Base-by-base conservation (phyloP, 1,140 invertebrate species). In the Fopius arisanus region DNA sequence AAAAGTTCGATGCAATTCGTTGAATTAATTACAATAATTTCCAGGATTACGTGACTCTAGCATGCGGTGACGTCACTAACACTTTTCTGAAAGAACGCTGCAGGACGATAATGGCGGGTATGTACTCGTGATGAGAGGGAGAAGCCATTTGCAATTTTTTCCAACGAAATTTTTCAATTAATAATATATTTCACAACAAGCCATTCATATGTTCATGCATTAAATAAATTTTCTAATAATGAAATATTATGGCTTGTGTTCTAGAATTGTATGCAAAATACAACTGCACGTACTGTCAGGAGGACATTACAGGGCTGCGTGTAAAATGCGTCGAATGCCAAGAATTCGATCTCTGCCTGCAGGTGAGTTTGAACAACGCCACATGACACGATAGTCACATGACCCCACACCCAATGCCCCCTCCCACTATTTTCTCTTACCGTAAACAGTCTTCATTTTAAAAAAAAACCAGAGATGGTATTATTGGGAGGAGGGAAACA, bases 221-320 rank as follows among this genome's bases (percentile, higher is more conserved):
- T 16, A 5, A 16, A 33, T 14, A 2, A 31, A 16, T 65, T 33
- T 29, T 16, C 1, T 3, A 1, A 12, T 4, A 65, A 16, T 16
- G 14, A 31, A n/a, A 16, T 2, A 33, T 29, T 65, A 14, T 16
- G n/a, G 28, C n/a, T 65, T n/a, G 2, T 65, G 2, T 37, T 89
- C 62, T 82, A 89, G 90, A 90, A 85, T 84, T 95, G 75, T 95
- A 96, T 84, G 92, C 92, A 16, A 94, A 94, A 88, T 93, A 95
- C 86, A 92, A 90, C 84, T 98, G 96, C 88, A 95, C 93, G 77
- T 96, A 96, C 89, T 98, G 96, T 86, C 95, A 96, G 88, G 94
- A 96, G 88, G 94, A 96, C 88, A 96, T 97, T 73, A 90, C 91
- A 76, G 95, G 94, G 59, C 90, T 97, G 68, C 90, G 95, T 78